A percentile compares a stretch with the other conserved stretches of the same genome.
Conservation (phyloP, 2,797 vertebrate genomes). For the Syngnathus acus region DNA sequence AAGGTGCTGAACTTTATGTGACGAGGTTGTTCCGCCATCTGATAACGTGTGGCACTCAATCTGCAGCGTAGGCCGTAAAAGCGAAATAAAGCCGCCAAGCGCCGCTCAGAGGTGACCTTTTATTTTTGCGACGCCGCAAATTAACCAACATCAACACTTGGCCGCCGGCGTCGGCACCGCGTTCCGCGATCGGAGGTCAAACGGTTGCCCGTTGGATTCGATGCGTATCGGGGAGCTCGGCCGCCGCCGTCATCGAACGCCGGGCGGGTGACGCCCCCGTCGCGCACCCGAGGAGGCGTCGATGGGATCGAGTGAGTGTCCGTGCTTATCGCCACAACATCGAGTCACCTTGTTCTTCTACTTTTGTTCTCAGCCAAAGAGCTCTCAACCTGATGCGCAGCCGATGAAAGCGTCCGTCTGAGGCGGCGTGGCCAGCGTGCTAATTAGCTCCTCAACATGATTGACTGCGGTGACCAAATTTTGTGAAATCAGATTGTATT, state of each 20-base stretch:
- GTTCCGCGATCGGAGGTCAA: slow-evolving; percentile 47
- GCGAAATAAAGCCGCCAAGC: slow-evolving; percentile 33
- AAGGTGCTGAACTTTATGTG: slow-evolving; percentile 10
- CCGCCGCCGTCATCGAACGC: background rate
- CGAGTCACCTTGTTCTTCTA: slow-evolving; percentile 64
- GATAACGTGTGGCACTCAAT: slow-evolving; percentile 10
- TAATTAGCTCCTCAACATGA: slow-evolving; percentile 39
- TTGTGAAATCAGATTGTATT: background rate
- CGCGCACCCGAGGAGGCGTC: slow-evolving; percentile 31
- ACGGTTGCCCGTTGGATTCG: slow-evolving; percentile 17
- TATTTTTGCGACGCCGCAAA: slow-evolving; percentile 41
- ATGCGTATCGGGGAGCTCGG: slow-evolving; percentile 32
- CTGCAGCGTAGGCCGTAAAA: slow-evolving; percentile 37
- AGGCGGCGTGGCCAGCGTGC: slow-evolving; percentile 27
- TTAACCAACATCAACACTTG: slow-evolving; percentile 35
- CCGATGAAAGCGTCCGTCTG: slow-evolving; percentile 58
- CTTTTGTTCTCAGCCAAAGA: slow-evolving; percentile 50
- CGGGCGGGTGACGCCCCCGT: slow-evolving; percentile 37
- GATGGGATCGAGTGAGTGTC: slow-evolving; percentile 54
- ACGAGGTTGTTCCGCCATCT: slow-evolving; percentile 3
- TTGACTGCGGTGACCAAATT: background rate
- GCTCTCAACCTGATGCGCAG: slow-evolving; percentile 54
- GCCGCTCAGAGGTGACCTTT: slow-evolving; percentile 48
- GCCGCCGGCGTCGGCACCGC: slow-evolving; percentile 21
- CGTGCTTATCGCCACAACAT: slow-evolving; percentile 64